A percentile compares a stretch with the other conserved stretches of the same genome.
These are phyloP conservation scores for Beris chalybata DNA, from an alignment of 2,888 invertebrate species.

Conservation along the genomic window DNA sequence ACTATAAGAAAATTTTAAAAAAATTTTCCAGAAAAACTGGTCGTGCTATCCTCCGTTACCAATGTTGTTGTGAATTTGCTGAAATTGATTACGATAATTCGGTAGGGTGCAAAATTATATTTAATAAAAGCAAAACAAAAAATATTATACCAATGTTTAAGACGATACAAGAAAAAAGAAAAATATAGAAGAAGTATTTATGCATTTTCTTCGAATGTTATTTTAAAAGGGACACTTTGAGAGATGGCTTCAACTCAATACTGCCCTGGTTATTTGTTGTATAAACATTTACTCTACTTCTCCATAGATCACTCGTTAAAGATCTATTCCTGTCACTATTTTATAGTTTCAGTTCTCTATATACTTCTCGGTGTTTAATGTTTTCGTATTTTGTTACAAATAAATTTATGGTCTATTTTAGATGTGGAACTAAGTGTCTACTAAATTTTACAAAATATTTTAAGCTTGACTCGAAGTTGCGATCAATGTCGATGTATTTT, in stretches of 20 bases:
- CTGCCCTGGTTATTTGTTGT: constrained; percentile 6
- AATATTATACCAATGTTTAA: constrained; percentile 34
- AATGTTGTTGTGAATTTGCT: constrained; percentile 59
- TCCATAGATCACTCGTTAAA: too few relatives aligned
- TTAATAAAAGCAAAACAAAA: constrained; percentile 38
- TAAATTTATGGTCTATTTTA: too few relatives aligned
- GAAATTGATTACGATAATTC: constrained; percentile 58
- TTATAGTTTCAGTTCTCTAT: constrained; percentile 7
- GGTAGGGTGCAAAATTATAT: constrained; percentile 51
- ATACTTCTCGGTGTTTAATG: constrained; percentile 17
- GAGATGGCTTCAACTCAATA: not conserved
- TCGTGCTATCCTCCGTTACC: constrained; percentile 58
- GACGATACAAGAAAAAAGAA: not conserved
- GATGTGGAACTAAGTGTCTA: too few relatives aligned
- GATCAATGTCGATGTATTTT: too few relatives aligned
- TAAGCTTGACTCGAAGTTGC: too few relatives aligned
- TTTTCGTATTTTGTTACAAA: constrained; percentile 10
- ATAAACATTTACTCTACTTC: constrained; percentile 1
- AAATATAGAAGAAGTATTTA: not conserved
- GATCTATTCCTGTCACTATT: constrained; percentile 1
- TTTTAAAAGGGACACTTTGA: constrained; percentile 8
- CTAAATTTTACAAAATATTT: too few relatives aligned
- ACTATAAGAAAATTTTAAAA: constrained; percentile 38
- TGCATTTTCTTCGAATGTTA: not conserved
- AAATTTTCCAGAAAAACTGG: constrained; percentile 58